phyloP scores from a whole-genome alignment of 1,140 invertebrate species.

The Heliconius eleuchia region DNA sequence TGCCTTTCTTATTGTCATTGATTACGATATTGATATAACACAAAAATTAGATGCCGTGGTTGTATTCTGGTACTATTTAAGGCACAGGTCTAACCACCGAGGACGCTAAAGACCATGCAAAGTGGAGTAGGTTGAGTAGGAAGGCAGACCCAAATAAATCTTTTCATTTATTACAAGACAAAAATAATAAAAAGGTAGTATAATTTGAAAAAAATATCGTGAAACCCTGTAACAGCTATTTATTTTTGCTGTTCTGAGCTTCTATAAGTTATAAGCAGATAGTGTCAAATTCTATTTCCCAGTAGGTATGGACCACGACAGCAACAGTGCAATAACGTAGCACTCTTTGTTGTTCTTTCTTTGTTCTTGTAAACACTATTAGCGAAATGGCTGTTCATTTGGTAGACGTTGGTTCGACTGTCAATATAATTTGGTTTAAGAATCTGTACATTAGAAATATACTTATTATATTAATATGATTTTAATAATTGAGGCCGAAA shows the following conservation, averaged over 20 bases:
- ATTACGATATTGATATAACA: not conserved
- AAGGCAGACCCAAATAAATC: no score
- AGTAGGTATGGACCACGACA: not conserved
- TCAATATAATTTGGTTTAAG: not conserved
- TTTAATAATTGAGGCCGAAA: no score
- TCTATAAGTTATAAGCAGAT: not conserved
- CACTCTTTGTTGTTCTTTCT: not conserved
- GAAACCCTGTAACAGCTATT: not conserved
- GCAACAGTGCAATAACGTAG: slow-evolving; percentile 3
- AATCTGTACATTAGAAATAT: not conserved
- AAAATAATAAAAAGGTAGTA: not conserved
- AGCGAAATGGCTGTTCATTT: not conserved
- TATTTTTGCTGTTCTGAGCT: not conserved
- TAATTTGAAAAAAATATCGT: not conserved
- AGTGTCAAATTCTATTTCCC: not conserved
- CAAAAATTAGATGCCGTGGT: not conserved
- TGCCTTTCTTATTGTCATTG: not conserved
- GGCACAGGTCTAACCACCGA: no score
- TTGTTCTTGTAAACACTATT: not conserved
- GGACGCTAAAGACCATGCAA: no score
- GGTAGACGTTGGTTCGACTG: not conserved
- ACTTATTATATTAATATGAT: no score
- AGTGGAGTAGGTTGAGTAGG: no score
- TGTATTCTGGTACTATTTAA: not conserved
- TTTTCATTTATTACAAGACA: not conserved